Evolutionary conservation across 2,888 invertebrate genomes (phyloP).

Genomic region (Quadriops clusia): DNA sequence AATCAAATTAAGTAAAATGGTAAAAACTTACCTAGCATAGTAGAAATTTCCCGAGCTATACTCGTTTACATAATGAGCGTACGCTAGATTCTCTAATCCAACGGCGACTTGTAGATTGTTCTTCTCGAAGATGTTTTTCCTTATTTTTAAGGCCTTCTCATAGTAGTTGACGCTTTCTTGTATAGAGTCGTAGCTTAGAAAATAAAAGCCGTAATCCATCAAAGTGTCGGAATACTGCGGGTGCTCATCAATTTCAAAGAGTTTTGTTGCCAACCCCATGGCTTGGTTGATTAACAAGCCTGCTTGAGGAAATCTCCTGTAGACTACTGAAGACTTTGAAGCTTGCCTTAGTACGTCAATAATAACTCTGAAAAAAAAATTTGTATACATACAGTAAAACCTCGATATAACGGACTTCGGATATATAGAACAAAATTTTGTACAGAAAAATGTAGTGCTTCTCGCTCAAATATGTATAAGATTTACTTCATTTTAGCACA

Average conservation of each 20-base stretch:
- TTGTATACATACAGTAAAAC: too few relatives aligned
- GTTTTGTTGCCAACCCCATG: conserved; percentile 53
- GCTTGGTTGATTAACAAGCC: conserved; percentile 75
- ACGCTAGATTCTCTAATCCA: conserved; percentile 85
- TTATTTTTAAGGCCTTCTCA: conserved; percentile 60
- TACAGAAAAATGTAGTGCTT: background rate
- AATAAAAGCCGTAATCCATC: conserved; percentile 81
- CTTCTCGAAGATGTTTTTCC: conserved; percentile 67
- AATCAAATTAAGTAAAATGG: too few relatives aligned
- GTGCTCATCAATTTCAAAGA: conserved; percentile 51
- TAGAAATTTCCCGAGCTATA: conserved; percentile 81
- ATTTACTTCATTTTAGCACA: too few relatives aligned
- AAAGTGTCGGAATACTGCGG: conserved; percentile 76
- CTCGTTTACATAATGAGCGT: conserved; percentile 85
- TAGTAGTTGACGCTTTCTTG: conserved; percentile 76
- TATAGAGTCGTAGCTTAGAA: conserved; percentile 79
- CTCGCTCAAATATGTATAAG: too few relatives aligned
- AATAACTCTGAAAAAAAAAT: conserved; percentile 42
- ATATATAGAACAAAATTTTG: too few relatives aligned
- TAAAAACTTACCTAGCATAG: conserved; percentile 51
- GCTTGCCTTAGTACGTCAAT: conserved; percentile 78
- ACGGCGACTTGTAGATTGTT: conserved; percentile 80
- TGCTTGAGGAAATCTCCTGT: conserved; percentile 72
- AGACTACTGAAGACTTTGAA: conserved; percentile 81
- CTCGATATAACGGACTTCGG: too few relatives aligned